Evolutionary conservation across 2,113 vertebrate genomes (phyloP), one percentile per base, ranked within the genome.

Genomic region (Salvelinus sp.): DNA sequence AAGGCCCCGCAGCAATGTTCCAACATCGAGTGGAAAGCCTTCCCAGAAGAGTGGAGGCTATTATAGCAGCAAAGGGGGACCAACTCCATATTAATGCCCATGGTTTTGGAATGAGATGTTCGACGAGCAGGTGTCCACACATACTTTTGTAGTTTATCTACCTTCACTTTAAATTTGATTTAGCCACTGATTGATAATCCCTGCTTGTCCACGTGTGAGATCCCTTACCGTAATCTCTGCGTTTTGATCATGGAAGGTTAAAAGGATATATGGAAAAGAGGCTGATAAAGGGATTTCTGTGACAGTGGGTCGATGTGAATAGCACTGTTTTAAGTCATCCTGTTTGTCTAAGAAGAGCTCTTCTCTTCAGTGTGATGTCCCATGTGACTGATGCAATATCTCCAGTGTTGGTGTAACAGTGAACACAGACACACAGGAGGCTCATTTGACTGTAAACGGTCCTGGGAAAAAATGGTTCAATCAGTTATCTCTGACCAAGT

Each of bases 301-400:
- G 90, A 92, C 90, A 91, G 89, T 79, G 86, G 86, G 88, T 89
- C 87, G 88, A 90, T 91, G 89, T 54, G 79, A 84, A 85, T 85
- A 85, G 85, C 89, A 72, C 76, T 80, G 90, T 90, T 92, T 92
- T 91, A 91, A 92, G 88, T 92, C 90, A 82, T 89, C 86, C 83
- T 92, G 91, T 93, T 92, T 93, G 92, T 92, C 91, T 92, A 88
- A 86, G 88, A 91, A 88, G 88, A 89, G 87, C 89, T 84, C 73
- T 87, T 86, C 87, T 91, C 91, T 91, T 93, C 93, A 92, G 89
- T 83, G 89, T 83, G 81, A 85, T 74, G 90, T 93, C 92, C 92
- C 92, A 70, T 27, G 93, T 92, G 93, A 93, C 91, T 94, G 93
- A 94, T 90, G 93, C 93, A 94, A 94, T 77, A 88, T 84, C 86